phyloP scores from a whole-genome alignment of 2,888 invertebrate species.

The Deroplatys truncata region DNA sequence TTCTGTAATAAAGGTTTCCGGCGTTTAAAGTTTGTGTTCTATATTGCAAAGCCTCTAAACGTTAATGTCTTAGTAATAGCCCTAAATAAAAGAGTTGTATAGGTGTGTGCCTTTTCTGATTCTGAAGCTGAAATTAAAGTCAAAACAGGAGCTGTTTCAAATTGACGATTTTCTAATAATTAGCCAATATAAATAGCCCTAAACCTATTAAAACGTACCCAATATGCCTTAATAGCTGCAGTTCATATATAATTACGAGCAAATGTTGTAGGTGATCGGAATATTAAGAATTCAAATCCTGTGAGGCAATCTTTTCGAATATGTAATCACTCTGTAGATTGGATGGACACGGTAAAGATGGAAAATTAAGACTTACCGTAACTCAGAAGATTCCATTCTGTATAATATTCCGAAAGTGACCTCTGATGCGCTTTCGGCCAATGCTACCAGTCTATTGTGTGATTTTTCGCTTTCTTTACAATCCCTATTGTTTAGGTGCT shows the following conservation, averaged over 20 bases:
- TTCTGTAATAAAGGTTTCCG: neutral
- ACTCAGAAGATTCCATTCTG: neutral
- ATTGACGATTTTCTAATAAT: neutral
- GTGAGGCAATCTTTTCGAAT: neutral
- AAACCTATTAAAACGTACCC: neutral
- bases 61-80: neutral
- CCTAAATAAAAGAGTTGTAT: neutral
- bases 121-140: neutral
- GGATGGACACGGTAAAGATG: neutral
- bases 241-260: neutral
- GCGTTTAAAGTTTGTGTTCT: neutral
- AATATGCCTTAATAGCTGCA: neutral
- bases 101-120: neutral
- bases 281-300: neutral
- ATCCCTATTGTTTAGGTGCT: too few species aligned
- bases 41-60: neutral
- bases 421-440: too few species aligned
- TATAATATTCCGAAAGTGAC: neutral
- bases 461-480: too few species aligned
- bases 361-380: neutral
- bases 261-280: neutral
- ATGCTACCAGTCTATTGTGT: too few species aligned
- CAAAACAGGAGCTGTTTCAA: neutral
- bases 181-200: neutral
- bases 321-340: neutral